Evolutionary conservation across 2,113 vertebrate species (phyloP).

Genomic region (Podarcis raffonei): DNA sequence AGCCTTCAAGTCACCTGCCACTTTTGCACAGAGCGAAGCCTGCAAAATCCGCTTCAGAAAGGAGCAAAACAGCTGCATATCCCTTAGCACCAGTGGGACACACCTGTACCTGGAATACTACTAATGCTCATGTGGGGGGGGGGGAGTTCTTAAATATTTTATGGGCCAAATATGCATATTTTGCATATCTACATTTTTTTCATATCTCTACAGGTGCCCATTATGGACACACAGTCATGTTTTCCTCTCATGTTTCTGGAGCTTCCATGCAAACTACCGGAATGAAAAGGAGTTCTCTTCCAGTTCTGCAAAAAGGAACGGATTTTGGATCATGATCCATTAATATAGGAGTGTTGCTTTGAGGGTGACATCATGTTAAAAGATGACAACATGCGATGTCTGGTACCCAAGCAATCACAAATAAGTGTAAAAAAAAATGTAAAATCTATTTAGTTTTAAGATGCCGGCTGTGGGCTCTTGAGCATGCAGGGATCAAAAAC

Average conservation of each 20-base stretch:
- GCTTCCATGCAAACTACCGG: neutral
- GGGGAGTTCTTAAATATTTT: neutral
- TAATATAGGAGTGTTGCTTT: neutral
- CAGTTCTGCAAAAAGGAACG: neutral
- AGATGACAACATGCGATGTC: neutral
- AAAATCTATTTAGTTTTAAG: neutral
- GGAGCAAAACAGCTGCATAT: neutral
- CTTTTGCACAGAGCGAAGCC: neutral
- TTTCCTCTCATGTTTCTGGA: neutral
- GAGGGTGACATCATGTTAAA: neutral
- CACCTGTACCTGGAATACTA: neutral
- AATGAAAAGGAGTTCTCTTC: neutral
- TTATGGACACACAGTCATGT: neutral
- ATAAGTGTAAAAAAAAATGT: neutral
- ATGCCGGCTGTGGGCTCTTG: neutral
- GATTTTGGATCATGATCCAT: neutral
- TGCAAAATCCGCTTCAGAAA: neutral
- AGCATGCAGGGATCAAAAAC: neutral
- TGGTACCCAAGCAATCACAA: neutral
- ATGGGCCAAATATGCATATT: accelerated
- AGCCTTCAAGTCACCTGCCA: slow-evolving; percentile 67
- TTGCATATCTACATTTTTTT: neutral
- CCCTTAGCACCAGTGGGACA: neutral
- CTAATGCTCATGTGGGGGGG: too few relatives aligned
- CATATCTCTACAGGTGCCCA: accelerated